Conservation (phyloP, 2,797 vertebrate genomes). For the Podarcis siculus region DNA sequence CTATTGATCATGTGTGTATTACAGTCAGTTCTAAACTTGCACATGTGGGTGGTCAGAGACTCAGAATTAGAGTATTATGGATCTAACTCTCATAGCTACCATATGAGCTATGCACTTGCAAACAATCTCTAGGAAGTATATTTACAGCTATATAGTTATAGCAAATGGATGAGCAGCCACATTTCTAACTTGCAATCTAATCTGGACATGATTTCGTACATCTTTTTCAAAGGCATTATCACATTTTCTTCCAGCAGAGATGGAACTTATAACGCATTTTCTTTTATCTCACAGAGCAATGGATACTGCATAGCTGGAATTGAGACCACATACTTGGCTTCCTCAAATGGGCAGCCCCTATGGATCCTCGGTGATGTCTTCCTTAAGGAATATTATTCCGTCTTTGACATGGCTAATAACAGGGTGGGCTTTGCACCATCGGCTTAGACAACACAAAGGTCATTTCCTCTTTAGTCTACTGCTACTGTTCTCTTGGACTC, state of each 20-base stretch:
- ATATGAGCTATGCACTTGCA: not conserved
- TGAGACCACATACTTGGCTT: slow-evolving; percentile 77
- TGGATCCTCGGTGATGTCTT: slow-evolving; percentile 85
- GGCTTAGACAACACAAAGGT: slow-evolving; percentile 44
- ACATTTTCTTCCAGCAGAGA: not conserved
- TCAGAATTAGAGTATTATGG: not conserved
- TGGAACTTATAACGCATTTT: fast-evolving
- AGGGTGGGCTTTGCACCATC: slow-evolving; percentile 77
- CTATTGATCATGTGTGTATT: not conserved
- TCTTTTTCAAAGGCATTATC: not conserved
- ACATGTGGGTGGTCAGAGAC: not conserved
- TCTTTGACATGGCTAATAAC: slow-evolving; percentile 78
- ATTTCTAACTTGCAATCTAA: fast-evolving
- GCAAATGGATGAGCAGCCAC: not conserved
- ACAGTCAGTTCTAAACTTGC: not conserved
- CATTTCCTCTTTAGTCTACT: fast-evolving
- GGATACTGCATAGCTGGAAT: slow-evolving; percentile 74
- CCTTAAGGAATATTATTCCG: slow-evolving; percentile 82
- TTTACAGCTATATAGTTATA: not conserved
- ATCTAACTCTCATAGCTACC: not conserved
- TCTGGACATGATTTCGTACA: not conserved
- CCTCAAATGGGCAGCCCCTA: slow-evolving; percentile 73
- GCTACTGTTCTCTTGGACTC: not conserved
- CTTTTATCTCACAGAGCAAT: slow-evolving; percentile 21
- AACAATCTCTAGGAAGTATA: not conserved